A percentile compares a stretch with the other conserved stretches of the same genome.
phyloP scores from a whole-genome alignment of 2,888 invertebrate genomes.

The Cerceris rybyensis region DNA sequence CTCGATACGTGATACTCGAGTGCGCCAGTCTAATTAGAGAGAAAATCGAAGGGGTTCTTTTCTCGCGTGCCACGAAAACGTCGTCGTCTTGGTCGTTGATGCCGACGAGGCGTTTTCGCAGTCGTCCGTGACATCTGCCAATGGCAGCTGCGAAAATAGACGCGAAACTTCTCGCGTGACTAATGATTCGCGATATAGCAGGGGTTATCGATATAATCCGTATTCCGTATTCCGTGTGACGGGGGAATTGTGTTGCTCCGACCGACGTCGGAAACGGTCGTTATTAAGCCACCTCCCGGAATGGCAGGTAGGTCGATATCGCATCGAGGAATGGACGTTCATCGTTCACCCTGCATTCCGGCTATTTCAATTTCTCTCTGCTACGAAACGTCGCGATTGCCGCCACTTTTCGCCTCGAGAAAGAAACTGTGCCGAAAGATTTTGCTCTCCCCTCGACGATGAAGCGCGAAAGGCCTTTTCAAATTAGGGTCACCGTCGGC shows the following conservation, averaged over 20 bases:
- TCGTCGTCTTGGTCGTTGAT: too few species aligned
- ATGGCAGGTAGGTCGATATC: constrained; percentile 28
- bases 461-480: too few species aligned
- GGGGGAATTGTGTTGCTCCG: constrained; percentile 23
- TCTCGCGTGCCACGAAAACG: background rate
- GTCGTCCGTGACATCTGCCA: background rate
- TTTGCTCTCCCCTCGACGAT: too few species aligned
- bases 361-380: constrained; percentile 18
- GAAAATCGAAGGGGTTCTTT: background rate
- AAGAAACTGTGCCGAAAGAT: too few species aligned
- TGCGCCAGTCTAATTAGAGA: background rate
- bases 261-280: constrained; percentile 10
- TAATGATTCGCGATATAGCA: constrained; percentile 30
- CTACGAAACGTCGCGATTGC: too few species aligned
- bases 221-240: constrained; percentile 6
- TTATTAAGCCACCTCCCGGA: constrained; percentile 19
- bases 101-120: too few species aligned
- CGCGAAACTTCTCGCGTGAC: constrained; percentile 21
- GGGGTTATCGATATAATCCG: constrained; percentile 8
- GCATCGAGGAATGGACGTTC: background rate
- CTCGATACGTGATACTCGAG: background rate
- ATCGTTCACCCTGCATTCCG: background rate
- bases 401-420: too few species aligned
- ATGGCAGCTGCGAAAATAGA: constrained; percentile 11
- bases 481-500: too few species aligned